These are phyloP conservation scores for Apis cerana DNA, from an alignment of 1,140 invertebrate genomes.

Conservation along the genomic window DNA sequence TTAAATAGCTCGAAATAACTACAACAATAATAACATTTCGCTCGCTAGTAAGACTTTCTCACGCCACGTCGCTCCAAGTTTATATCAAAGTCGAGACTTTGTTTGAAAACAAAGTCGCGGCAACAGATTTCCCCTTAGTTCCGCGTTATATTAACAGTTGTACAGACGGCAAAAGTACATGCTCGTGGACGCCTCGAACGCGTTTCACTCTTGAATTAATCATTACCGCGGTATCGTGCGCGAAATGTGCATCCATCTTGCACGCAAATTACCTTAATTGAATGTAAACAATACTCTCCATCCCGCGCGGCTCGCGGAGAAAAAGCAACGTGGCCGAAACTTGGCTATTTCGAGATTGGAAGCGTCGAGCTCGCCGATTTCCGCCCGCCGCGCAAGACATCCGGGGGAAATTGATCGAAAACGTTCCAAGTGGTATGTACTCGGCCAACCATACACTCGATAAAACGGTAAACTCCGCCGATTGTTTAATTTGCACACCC, in stretches of 20 bases:
- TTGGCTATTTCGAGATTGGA: slow-evolving; percentile 31
- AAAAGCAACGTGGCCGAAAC: slow-evolving; percentile 20
- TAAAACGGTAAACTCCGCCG: not conserved
- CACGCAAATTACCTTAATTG: slow-evolving; percentile 33
- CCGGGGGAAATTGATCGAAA: not conserved
- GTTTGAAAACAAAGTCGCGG: too few species aligned
- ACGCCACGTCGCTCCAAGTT: too few species aligned
- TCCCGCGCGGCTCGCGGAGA: not conserved
- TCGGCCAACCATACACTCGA: not conserved
- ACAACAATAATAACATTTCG: too few species aligned
- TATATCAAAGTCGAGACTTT: not conserved
- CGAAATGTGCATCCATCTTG: not conserved
- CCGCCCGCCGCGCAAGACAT: too few species aligned
- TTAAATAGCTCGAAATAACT: too few species aligned
- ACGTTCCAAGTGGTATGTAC: not conserved
- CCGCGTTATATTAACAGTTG: not conserved
- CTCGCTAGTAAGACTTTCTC: too few species aligned
- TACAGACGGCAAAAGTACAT: not conserved
- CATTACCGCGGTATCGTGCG: not conserved
- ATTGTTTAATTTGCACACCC: slow-evolving; percentile 11
- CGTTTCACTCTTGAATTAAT: not conserved
- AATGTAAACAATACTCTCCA: not conserved
- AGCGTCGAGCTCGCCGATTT: too few species aligned
- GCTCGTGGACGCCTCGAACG: too few species aligned
- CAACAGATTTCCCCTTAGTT: too few species aligned